Percentiles rank a stretch among this genome's conserved stretches.
Conservation (phyloP, 2,888 invertebrate species). For the Miltochrista miniata region DNA sequence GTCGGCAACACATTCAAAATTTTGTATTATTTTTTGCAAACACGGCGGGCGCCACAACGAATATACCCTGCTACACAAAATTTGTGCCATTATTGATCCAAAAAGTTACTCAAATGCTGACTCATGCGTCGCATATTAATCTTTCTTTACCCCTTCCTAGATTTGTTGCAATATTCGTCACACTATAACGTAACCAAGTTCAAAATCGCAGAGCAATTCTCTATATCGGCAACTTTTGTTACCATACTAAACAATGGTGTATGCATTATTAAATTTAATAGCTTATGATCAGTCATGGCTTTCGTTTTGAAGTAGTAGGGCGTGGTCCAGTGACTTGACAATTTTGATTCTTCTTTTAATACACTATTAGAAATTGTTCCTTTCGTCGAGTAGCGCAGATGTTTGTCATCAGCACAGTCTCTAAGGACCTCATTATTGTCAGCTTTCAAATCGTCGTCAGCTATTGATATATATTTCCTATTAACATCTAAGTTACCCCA, state of each 20-base stretch:
- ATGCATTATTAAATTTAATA: conserved; percentile 53
- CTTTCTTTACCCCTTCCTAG: conserved; percentile 51
- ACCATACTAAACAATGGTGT: conserved; percentile 48
- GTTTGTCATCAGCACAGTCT: conserved; percentile 21
- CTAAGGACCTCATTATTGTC: conserved; percentile 30
- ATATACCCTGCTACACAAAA: conserved; percentile 13
- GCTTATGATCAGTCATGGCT: conserved; percentile 51
- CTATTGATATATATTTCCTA: conserved; percentile 25
- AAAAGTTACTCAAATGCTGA: conserved; percentile 53
- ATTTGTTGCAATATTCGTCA: conserved; percentile 62
- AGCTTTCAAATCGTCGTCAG: conserved; percentile 20
- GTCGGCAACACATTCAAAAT: too few species aligned
- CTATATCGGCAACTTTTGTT: conserved; percentile 50
- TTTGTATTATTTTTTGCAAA: too few species aligned
- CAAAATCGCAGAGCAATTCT: conserved; percentile 47
- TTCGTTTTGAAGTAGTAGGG: conserved; percentile 34
- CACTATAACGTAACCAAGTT: conserved; percentile 58
- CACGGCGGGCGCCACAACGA: too few species aligned
- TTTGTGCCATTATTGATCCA: conserved; percentile 47
- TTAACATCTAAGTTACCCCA: conserved; percentile 10
- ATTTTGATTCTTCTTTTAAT: conserved; percentile 46
- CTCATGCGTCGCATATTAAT: conserved; percentile 66
- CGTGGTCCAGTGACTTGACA: conserved; percentile 45
- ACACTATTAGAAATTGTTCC: conserved; percentile 36
- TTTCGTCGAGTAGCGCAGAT: conserved; percentile 35